Base-by-base conservation (phyloP, 2,888 invertebrate genomes). In the Chrysotoxum bicinctum region DNA sequence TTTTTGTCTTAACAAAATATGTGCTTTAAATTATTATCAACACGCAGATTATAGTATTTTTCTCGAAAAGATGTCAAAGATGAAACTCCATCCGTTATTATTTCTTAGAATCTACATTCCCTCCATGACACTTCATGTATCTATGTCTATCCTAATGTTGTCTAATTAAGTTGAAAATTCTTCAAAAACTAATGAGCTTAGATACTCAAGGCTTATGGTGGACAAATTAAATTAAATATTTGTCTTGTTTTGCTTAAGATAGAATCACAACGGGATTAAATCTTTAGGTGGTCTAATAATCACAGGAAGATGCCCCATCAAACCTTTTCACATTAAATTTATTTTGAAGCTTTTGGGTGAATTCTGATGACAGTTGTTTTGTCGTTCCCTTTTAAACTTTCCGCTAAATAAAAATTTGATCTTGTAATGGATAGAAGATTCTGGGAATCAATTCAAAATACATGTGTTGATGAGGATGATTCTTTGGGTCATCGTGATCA, bases 91-190 rank as follows among this genome's bases (percentile, higher is more conserved):
- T 58, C 35, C 35, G 14, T 7, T 9, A 19, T 56, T 30, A n/a
- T 16, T 3, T 50, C 21, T 54, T 35, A 35, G 3, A 32, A 12
- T 56, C 35, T 16, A 48, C 56, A 56, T 32, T 23, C 50, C 21
- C 52, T 35, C 9, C 50, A 35, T 52, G 56, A 16, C 40, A 68
- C 23, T 66, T 14, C 10, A 2, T 4, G 16, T n/a, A 3, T 26
- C 58, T 7, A 16, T 54, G 10, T 30, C 9, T 1, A 19, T 30
- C 30, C 35, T 75, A 79, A 79, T 75, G 79, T 58, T 43, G 78
- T 70, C 50, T 79, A 84, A 84, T 84, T 79, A 79, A 79, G 74
- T 84, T 74, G 68, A 79, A 64, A 66, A 74, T 26, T n/a, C 70
- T 69, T 74, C 50, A 43, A 56, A 54, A 30, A 10, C 40, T 21